phyloP scores from a whole-genome alignment of 2,113 vertebrate species.

The Salvelinus sp. region DNA sequence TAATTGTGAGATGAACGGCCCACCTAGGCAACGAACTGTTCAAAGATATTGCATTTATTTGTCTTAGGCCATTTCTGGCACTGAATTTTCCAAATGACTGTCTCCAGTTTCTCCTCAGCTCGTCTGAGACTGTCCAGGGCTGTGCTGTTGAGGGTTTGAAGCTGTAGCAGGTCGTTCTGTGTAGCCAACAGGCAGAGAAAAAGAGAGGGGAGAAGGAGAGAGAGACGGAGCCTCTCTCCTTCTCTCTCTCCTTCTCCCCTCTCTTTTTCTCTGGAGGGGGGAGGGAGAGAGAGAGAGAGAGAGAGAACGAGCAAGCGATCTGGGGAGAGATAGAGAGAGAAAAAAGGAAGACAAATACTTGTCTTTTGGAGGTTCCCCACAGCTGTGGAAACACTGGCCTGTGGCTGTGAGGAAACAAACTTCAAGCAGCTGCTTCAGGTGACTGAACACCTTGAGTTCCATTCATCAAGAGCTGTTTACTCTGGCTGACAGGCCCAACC shows the following conservation, averaged over 20 bases:
- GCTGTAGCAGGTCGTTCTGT: slow-evolving; percentile 75
- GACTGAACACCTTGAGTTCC: slow-evolving; percentile 93
- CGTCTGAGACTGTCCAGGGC: slow-evolving; percentile 84
- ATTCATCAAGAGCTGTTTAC: slow-evolving; percentile 93
- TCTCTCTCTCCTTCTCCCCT: too few species aligned
- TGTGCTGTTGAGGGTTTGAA: slow-evolving; percentile 73
- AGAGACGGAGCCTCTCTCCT: too few species aligned
- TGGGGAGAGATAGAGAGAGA: slow-evolving; percentile 13
- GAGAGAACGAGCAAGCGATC: background rate
- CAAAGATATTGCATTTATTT: slow-evolving; percentile 85
- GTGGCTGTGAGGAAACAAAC: slow-evolving; percentile 78
- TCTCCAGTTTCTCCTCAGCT: slow-evolving; percentile 84
- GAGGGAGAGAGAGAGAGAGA: background rate
- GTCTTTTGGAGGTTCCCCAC: slow-evolving; percentile 83
- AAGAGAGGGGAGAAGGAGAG: background rate
- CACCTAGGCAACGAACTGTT: slow-evolving; percentile 84
- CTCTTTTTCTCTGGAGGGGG: background rate
- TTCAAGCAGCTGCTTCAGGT: slow-evolving; percentile 91
- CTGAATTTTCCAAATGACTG: slow-evolving; percentile 78
- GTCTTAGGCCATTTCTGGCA: slow-evolving; percentile 82
- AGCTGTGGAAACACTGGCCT: slow-evolving; percentile 91
- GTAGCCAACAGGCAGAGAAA: slow-evolving; percentile 73
- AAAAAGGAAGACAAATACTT: slow-evolving; percentile 3
- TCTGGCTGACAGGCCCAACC: slow-evolving; percentile 83
- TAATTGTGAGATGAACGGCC: slow-evolving; percentile 79